phyloP scores from a whole-genome alignment of 2,888 invertebrate genomes.

The Heliconius ismenius region DNA sequence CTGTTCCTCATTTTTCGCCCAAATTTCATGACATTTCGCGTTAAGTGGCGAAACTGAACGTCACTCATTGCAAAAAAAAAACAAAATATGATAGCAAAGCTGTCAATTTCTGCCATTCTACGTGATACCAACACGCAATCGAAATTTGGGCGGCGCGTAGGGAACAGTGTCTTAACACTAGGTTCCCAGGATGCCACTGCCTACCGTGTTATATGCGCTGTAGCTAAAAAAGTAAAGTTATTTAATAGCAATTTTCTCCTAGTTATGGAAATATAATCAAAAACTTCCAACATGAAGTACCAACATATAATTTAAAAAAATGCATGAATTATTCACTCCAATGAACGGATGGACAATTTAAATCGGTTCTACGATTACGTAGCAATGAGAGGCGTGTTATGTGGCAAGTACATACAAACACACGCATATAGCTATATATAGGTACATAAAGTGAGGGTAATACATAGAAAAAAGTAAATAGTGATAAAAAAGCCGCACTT shows the following conservation, averaged over 20 bases:
- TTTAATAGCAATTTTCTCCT: not conserved
- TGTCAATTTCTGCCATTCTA: too few relatives aligned
- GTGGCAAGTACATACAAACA: conserved; percentile 54
- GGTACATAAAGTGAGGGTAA: conserved; percentile 51
- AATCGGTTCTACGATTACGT: conserved; percentile 38
- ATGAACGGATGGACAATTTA: conserved; percentile 30
- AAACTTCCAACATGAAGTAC: not conserved
- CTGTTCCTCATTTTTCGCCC: too few relatives aligned
- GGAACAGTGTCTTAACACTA: too few relatives aligned
- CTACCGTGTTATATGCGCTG: too few relatives aligned
- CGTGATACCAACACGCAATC: too few relatives aligned
- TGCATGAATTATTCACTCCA: conserved; percentile 22
- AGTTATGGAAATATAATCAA: not conserved
- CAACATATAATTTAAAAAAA: conserved; percentile 3
- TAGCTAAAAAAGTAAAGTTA: too few relatives aligned
- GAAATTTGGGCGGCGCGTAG: too few relatives aligned
- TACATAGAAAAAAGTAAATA: conserved; percentile 81
- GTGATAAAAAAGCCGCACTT: conserved; percentile 81
- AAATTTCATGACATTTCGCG: too few relatives aligned
- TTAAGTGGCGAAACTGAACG: too few relatives aligned
- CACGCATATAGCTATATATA: not conserved
- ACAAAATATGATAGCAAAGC: too few relatives aligned
- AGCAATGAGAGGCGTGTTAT: conserved; percentile 49
- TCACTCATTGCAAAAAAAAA: too few relatives aligned
- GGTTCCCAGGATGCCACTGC: too few relatives aligned